phyloP scores from a whole-genome alignment of 2,888 invertebrate genomes.

The Deilephila porcellus region DNA sequence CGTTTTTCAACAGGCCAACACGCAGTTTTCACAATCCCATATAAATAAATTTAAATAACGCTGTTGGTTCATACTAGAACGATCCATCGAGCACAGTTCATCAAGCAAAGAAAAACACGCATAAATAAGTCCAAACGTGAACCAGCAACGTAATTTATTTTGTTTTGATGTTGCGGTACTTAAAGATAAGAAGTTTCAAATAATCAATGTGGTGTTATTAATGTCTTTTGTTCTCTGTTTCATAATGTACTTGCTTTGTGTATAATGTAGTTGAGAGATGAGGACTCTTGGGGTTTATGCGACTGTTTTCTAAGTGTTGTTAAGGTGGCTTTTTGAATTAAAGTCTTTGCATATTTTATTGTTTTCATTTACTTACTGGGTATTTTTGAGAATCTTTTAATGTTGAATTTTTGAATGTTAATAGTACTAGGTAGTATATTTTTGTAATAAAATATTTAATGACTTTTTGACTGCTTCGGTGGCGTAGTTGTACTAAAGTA shows the following conservation, averaged over 20 bases:
- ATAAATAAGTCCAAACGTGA: slow-evolving; percentile 23
- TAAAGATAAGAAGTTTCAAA: slow-evolving; percentile 31
- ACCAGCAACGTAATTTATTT: slow-evolving; percentile 30
- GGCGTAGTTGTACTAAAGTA: too few relatives aligned
- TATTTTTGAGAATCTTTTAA: neutral
- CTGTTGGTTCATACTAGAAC: neutral
- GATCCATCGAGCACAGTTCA: slow-evolving; percentile 9
- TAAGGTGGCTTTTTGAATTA: neutral
- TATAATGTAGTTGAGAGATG: neutral
- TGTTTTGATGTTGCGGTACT: slow-evolving; percentile 31
- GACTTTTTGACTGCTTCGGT: too few relatives aligned
- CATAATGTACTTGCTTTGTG: slow-evolving; percentile 11
- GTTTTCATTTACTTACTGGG: neutral
- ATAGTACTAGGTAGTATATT: neutral
- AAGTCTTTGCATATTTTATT: neutral
- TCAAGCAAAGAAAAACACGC: slow-evolving; percentile 30
- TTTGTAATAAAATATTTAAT: too few relatives aligned
- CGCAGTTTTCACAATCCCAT: too few relatives aligned
- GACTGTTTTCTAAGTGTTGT: slow-evolving; percentile 1
- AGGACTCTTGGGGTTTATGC: neutral
- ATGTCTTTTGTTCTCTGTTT: slow-evolving; percentile 30
- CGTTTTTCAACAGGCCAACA: too few relatives aligned
- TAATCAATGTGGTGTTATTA: slow-evolving; percentile 33
- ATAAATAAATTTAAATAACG: neutral
- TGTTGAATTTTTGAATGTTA: too few relatives aligned